Conservation (phyloP, 2,888 invertebrate species). For the Polydrusus pterygomalis region DNA sequence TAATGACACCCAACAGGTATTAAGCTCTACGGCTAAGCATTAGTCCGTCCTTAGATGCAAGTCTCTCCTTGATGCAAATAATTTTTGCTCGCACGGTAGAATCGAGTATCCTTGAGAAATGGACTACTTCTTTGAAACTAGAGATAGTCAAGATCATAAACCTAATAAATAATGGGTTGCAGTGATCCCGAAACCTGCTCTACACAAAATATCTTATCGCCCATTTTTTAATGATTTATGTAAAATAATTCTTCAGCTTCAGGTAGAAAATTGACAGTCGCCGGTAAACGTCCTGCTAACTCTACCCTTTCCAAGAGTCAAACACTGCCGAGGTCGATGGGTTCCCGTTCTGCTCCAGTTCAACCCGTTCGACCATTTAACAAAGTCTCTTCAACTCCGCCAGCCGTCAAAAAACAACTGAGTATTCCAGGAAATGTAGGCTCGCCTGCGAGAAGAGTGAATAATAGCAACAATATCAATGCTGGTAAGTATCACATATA, state of each 20-base stretch:
- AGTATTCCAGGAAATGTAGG: constrained; percentile 77
- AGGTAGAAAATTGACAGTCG: constrained; percentile 85
- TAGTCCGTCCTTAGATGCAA: too few species aligned
- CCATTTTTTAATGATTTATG: too few species aligned
- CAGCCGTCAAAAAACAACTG: constrained; percentile 89
- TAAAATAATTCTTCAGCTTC: constrained; percentile 76
- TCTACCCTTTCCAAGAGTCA: constrained; percentile 86
- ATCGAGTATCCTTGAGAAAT: too few species aligned
- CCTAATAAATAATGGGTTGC: too few species aligned
- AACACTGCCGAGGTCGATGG: constrained; percentile 90
- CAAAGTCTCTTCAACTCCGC: constrained; percentile 88
- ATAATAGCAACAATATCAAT: constrained; percentile 53
- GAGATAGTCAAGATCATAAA: too few species aligned
- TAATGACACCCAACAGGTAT: too few species aligned
- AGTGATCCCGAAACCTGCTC: too few species aligned
- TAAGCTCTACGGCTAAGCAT: too few species aligned
- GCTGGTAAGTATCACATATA: constrained; percentile 21
- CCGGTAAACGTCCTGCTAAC: constrained; percentile 81
- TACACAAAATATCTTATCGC: too few species aligned
- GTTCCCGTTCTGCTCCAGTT: constrained; percentile 74
- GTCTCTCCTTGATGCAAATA: too few species aligned
- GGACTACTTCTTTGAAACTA: too few species aligned
- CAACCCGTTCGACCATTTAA: constrained; percentile 74
- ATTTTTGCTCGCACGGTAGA: too few species aligned
- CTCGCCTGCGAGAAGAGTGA: constrained; percentile 78